phyloP scores from a whole-genome alignment of 2,888 invertebrate genomes.

The Heliconius cydno region DNA sequence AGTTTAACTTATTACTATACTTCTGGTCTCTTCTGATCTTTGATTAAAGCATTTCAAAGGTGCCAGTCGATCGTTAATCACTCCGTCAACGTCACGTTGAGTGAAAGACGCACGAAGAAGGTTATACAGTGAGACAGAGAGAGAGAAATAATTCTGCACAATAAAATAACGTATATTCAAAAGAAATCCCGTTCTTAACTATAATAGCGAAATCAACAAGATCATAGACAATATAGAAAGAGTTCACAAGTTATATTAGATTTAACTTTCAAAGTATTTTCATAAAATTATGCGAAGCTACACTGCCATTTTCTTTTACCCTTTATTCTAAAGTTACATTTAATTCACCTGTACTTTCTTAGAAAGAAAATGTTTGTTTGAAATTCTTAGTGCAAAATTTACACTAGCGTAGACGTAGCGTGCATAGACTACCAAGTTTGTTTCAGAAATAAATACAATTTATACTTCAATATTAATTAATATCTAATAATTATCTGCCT shows the following conservation, averaged over 20 bases:
- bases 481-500: neutral
- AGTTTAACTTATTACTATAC: no score
- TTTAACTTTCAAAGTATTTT: neutral
- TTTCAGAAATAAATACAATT: neutral
- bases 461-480: neutral
- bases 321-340: neutral
- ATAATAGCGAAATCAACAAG: neutral
- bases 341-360: neutral
- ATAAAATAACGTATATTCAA: no score
- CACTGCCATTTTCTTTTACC: neutral
- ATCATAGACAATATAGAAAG: neutral
- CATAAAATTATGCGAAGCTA: neutral
- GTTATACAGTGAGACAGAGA: no score
- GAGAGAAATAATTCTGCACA: no score
- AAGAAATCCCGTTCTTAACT: no score
- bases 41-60: no score
- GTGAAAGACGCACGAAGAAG: no score
- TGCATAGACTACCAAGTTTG: neutral
- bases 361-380: neutral
- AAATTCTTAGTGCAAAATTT: slow-evolving; percentile 1
- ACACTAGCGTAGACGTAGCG: neutral
- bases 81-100: no score
- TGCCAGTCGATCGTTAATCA: no score
- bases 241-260: neutral
- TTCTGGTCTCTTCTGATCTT: no score